Evolutionary conservation across 37 sponge, comb jelly and placozoan genomes (phyloP).

Genomic region (Tethya wilhelma): DNA sequence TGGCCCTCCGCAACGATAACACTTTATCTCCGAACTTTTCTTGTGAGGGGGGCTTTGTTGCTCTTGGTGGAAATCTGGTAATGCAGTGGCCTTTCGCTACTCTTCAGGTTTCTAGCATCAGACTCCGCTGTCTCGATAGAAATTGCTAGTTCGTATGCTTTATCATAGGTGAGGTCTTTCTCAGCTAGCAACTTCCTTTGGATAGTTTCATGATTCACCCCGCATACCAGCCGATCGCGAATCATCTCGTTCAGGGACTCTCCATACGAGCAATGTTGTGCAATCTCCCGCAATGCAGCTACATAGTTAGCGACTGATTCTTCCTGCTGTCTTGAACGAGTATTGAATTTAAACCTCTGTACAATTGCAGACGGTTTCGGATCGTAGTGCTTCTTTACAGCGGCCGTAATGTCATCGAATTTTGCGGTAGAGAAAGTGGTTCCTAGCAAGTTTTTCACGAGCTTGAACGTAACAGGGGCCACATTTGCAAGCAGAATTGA

Average conservation of each 20-base stretch:
- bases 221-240: conserved; percentile 26
- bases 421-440: no score
- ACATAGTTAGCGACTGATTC: conserved; percentile 40
- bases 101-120: no score
- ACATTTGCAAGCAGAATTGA: no score
- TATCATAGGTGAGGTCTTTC: conserved; percentile 12
- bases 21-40: no score
- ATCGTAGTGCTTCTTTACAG: conserved; percentile 17
- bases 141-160: conserved; percentile 13
- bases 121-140: conserved; percentile 20
- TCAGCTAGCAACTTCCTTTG: conserved; percentile 24
- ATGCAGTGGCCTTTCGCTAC: no score
- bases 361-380: conserved; percentile 19
- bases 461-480: no score
- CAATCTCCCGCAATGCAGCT: conserved; percentile 15
- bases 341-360: conserved; percentile 37
- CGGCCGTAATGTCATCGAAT: no score
- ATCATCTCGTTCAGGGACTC: conserved; percentile 29
- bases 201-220: conserved; percentile 8
- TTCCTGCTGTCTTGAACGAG: background rate
- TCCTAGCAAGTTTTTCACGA: no score
- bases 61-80: no score
- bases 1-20: conserved; percentile 26
- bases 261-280: conserved; percentile 15
- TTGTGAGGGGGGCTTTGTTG: no score